Conservation (phyloP, 2,113 vertebrate species). For the Prochilodus magdalenae region DNA sequence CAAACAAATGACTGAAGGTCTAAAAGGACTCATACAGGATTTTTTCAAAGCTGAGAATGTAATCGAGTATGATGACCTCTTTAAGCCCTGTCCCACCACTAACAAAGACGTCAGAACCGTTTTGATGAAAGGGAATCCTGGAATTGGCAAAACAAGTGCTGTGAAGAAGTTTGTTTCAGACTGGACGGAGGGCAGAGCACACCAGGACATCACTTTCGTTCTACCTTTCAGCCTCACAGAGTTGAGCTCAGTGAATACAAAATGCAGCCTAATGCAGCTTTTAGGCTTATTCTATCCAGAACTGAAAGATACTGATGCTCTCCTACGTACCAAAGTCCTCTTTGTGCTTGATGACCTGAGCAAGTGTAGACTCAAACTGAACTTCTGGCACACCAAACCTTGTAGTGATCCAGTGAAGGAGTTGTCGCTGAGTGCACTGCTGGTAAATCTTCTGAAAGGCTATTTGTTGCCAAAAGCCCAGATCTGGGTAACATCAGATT, state of each 20-base stretch:
- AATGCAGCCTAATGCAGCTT: not conserved
- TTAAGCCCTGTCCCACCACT: not conserved
- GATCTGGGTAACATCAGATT: not conserved
- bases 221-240: not conserved
- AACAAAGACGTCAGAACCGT: not conserved
- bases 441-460: conserved; percentile 16
- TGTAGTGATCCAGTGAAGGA: not conserved
- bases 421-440: not conserved
- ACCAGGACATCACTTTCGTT: conserved; percentile 21
- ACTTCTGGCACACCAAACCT: not conserved
- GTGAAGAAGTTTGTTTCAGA: conserved; percentile 14
- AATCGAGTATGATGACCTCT: not conserved
- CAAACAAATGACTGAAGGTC: not conserved
- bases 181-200: conserved; percentile 19
- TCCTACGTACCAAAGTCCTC: not conserved
- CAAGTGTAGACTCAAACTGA: not conserved
- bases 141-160: conserved; percentile 17
- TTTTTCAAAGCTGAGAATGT: not conserved
- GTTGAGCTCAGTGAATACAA: not conserved
- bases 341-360: conserved; percentile 22
- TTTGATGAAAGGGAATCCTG: conserved; percentile 1
- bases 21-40: not conserved
- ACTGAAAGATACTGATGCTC: not conserved
- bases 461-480: conserved; percentile 4
- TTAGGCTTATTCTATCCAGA: conserved; percentile 18